Percentiles rank a stretch among this genome's conserved stretches.
These are phyloP conservation scores for Chaenodraco wilsoni DNA, from an alignment of 2,797 vertebrate species.

Conservation along the genomic window DNA sequence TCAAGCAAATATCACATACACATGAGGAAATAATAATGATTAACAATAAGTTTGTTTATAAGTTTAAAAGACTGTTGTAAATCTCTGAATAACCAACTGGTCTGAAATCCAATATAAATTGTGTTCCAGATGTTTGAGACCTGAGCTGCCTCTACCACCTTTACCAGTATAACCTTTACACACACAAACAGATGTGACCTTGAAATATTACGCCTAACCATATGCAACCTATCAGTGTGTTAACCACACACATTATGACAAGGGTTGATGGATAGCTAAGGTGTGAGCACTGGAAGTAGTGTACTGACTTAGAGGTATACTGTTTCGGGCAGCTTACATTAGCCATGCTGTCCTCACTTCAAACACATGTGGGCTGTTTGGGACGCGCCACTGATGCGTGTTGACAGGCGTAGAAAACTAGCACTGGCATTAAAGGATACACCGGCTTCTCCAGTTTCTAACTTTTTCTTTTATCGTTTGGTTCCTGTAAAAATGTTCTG, in stretches of 20 bases:
- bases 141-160: slow-evolving; percentile 3
- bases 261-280: slow-evolving; percentile 63
- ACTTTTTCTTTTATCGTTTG: slow-evolving; percentile 46
- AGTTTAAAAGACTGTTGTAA: neutral
- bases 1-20: slow-evolving; percentile 7
- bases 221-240: slow-evolving; percentile 56
- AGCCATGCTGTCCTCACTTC: slow-evolving; percentile 72
- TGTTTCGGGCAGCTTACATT: slow-evolving; percentile 71
- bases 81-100: neutral
- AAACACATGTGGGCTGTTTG: slow-evolving; percentile 67
- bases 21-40: neutral
- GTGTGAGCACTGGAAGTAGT: slow-evolving; percentile 38
- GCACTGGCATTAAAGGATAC: slow-evolving; percentile 74
- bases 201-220: slow-evolving; percentile 59
- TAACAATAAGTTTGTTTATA: neutral
- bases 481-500: slow-evolving; percentile 73
- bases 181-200: slow-evolving; percentile 47
- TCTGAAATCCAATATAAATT: neutral
- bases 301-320: slow-evolving; percentile 45
- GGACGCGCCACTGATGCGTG: slow-evolving; percentile 65
- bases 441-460: slow-evolving; percentile 71
- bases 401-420: slow-evolving; percentile 72
- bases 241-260: slow-evolving; percentile 46
- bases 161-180: slow-evolving; percentile 14
- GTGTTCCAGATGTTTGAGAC: slow-evolving; percentile 8